Conservation (phyloP, 2,888 invertebrate species). For the Choreutis nemorana region DNA sequence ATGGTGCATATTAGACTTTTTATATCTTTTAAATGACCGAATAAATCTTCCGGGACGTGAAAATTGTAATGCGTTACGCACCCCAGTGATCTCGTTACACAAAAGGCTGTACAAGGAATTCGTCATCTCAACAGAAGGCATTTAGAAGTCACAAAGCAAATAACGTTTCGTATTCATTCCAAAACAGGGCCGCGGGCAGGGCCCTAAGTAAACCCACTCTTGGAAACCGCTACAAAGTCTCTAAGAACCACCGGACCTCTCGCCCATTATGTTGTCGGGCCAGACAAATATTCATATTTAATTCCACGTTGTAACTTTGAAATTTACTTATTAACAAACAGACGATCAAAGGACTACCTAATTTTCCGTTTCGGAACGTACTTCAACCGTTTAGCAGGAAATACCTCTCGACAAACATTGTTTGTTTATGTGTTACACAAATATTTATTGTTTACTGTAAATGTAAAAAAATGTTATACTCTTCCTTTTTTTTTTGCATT, state of each 20-base stretch:
- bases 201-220: conserved; percentile 51
- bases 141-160: conserved; percentile 56
- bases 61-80: conserved; percentile 4
- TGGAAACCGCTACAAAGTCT: conserved; percentile 37
- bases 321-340: conserved; percentile 37
- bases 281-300: conserved; percentile 62
- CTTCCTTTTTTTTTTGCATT: no score
- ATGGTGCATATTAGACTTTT: no score
- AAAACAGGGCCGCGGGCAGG: conserved; percentile 36
- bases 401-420: no score
- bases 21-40: no score
- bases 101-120: conserved; percentile 37
- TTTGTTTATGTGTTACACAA: no score
- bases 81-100: conserved; percentile 25
- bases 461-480: no score
- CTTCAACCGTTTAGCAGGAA: conserved; percentile 2
- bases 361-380: conserved; percentile 11
- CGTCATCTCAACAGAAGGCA: conserved; percentile 39
- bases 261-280: conserved; percentile 36
- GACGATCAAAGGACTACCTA: conserved; percentile 33
- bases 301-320: conserved; percentile 35
- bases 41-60: background rate
- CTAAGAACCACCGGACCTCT: conserved; percentile 43
- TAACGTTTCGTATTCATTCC: conserved; percentile 48
- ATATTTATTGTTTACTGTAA: no score